Conservation (phyloP, 1,140 invertebrate genomes). For the Aphaenogaster floridana region DNA sequence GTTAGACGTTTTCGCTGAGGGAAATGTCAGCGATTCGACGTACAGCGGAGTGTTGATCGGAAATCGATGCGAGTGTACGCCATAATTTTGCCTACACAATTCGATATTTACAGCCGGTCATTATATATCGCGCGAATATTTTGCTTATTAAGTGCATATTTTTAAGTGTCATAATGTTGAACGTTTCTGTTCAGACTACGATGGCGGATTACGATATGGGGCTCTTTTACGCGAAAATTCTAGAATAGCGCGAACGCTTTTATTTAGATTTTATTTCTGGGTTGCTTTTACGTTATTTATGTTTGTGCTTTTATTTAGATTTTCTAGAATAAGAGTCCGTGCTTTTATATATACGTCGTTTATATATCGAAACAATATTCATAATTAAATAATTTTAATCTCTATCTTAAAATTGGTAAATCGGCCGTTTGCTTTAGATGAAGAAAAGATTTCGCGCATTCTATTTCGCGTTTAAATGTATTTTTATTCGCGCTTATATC, state of each 20-base stretch:
- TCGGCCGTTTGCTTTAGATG: background rate
- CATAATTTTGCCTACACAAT: constrained; percentile 10
- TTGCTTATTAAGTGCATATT: background rate
- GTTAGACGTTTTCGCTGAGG: constrained; percentile 32
- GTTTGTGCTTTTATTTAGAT: constrained; percentile 13
- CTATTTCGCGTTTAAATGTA: background rate
- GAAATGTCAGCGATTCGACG: constrained; percentile 35
- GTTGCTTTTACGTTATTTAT: constrained; percentile 2
- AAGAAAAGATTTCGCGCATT: background rate
- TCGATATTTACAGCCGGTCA: constrained; percentile 13
- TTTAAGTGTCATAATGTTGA: background rate
- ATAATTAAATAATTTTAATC: background rate
- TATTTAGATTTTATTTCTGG: constrained; percentile 22
- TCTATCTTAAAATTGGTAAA: background rate
- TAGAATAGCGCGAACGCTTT: background rate
- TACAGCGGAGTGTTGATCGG: constrained; percentile 6
- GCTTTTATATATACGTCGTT: background rate
- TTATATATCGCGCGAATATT: constrained; percentile 24
- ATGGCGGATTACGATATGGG: background rate
- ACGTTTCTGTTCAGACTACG: background rate
- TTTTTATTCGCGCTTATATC: background rate
- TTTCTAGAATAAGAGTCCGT: background rate
- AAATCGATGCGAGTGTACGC: constrained; percentile 31
- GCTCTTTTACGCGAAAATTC: background rate
- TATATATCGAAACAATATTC: background rate